Base-by-base conservation (phyloP, 2,113 vertebrate species). In the Pelusios castaneus region DNA sequence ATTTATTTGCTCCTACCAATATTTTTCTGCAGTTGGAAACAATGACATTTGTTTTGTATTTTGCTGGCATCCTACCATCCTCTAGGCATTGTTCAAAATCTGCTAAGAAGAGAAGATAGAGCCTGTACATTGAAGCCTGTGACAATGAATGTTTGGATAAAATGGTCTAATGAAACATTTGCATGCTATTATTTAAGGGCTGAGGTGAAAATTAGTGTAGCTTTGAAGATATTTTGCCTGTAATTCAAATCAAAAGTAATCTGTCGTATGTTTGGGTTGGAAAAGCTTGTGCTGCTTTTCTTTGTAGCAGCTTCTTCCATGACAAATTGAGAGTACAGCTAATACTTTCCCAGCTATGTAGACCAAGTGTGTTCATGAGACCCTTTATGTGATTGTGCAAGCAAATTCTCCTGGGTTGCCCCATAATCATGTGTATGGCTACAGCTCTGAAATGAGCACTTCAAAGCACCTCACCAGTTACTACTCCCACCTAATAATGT, bases 121-220 rank as follows among this genome's bases (percentile, higher is more conserved):
- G 86, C 13, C 24, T 82, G n/a, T 92, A 91, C 84, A 58, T 41
- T 2, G 12, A 87, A 86, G 49, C 56, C 41, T 38, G 45, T 10
- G 78, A 5, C 22, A 82, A 41, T 16, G 89, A 34, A 3, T 76
- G 17, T 27, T 91, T 80, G n/a, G 6, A 6, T 88, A 49, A 70
- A 17, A 34, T 70, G 67, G 14, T 24, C 2, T 0, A 4, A n/a
- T 76, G 29, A 29, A 25, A 27, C 56, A 58, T 27, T 29, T 9
- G 19, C 27, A 52, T 58, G 55, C 2, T 2, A 2, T 67, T 89
- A 51, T 47, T 56, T 73, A 93, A 89, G 8, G 1, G 0, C 0
- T 17, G 47, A 47, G 8, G 31, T 52, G 16, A 84, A 89, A 86
- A 31, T 9, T 4, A 75, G 0, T 2, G 0, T 2, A 2, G 29